A percentile compares a stretch with the other conserved stretches of the same genome.
Conservation (phyloP, 2,888 invertebrate genomes). For the Tigriopus californicus region DNA sequence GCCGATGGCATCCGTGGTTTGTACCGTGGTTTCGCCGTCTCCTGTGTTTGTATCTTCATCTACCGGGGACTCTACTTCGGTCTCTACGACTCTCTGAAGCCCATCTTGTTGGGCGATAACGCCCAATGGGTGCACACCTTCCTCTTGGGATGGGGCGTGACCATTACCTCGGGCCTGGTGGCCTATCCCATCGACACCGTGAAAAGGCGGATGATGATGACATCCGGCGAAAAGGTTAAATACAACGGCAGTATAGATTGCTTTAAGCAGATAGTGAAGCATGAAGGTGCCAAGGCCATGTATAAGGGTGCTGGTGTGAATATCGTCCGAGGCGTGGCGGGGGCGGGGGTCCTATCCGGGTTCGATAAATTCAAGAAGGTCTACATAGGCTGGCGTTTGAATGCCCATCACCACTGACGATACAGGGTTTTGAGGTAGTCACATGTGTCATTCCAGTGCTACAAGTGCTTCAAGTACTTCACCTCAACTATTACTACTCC, state of each 20-base stretch:
- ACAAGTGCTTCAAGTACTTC: too few relatives aligned
- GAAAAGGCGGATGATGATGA: constrained; percentile 15
- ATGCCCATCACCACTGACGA: too few relatives aligned
- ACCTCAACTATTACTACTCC: too few relatives aligned
- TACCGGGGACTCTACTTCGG: constrained; percentile 15
- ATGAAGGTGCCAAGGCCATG: constrained; percentile 8
- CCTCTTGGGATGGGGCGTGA: constrained; percentile 13
- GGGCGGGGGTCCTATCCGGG: constrained; percentile 13
- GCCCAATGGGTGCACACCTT: not conserved
- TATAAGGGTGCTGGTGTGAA: constrained; percentile 12
- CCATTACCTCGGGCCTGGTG: constrained; percentile 10
- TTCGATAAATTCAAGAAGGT: constrained; percentile 13
- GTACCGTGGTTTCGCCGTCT: constrained; percentile 13
- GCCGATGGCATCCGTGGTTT: constrained; percentile 11
- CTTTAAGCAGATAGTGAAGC: constrained; percentile 3
- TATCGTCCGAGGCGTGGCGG: constrained; percentile 13
- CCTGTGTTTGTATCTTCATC: constrained; percentile 14
- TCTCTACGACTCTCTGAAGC: constrained; percentile 14
- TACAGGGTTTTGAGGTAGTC: too few relatives aligned
- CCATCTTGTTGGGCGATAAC: constrained; percentile 3
- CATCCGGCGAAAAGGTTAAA: constrained; percentile 8
- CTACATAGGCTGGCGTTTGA: constrained; percentile 7
- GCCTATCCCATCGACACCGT: constrained; percentile 15
- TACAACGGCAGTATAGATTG: constrained; percentile 9
- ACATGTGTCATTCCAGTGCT: too few relatives aligned